A percentile compares a stretch with the other conserved stretches of the same genome.
These are phyloP conservation scores for Automeris io DNA, from an alignment of 2,888 invertebrate species.

Conservation along the genomic window DNA sequence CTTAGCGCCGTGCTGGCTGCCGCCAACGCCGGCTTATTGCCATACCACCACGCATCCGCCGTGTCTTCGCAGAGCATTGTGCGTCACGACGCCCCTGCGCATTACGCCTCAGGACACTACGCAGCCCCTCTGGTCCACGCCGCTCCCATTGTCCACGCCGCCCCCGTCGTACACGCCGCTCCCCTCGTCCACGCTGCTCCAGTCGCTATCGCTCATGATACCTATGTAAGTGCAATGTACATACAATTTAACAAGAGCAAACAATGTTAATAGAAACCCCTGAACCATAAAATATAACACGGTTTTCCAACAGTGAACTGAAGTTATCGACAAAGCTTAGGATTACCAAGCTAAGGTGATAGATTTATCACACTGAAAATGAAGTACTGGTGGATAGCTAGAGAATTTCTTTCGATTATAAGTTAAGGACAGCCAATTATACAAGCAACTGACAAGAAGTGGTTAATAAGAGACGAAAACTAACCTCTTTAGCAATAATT, in stretches of 20 bases:
- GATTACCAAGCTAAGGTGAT: too few species aligned
- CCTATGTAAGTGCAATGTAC: conserved; percentile 40
- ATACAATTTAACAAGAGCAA: conserved; percentile 7
- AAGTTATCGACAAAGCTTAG: too few species aligned
- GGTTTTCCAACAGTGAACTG: too few species aligned
- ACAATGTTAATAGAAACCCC: too few species aligned
- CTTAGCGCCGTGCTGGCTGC: conserved; percentile 69
- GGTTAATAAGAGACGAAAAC: too few species aligned
- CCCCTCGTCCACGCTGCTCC: conserved; percentile 43
- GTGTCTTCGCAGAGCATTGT: conserved; percentile 72
- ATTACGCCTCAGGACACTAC: conserved; percentile 48
- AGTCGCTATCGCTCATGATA: conserved; percentile 41
- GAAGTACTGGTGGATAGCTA: too few species aligned
- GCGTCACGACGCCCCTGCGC: conserved; percentile 59
- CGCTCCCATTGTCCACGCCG: conserved; percentile 48
- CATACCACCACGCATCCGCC: conserved; percentile 54
- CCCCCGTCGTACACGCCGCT: conserved; percentile 45
- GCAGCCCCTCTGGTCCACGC: conserved; percentile 42
- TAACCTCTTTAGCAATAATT: too few species aligned
- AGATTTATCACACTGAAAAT: too few species aligned
- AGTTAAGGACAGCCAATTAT: too few species aligned
- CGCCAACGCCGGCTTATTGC: conserved; percentile 74
- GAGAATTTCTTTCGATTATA: too few species aligned
- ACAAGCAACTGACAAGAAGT: too few species aligned
- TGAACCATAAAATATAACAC: too few species aligned